phyloP scores from a whole-genome alignment of 2,888 invertebrate species.

The Malacosoma neustria region DNA sequence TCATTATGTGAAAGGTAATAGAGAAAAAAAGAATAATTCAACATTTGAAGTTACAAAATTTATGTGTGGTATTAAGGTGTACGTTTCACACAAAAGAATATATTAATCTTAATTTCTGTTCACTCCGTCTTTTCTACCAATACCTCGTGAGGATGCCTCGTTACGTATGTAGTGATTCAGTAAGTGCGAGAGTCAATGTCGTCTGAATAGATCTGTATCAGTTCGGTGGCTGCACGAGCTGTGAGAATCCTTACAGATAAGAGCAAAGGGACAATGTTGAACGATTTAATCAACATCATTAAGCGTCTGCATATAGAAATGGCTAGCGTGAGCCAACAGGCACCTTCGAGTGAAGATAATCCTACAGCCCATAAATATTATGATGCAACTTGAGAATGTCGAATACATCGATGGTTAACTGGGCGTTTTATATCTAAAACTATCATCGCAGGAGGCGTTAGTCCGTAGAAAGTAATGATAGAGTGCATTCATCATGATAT shows the following conservation, averaged over 20 bases:
- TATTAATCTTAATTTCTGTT: too few relatives aligned
- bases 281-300: slow-evolving; percentile 58
- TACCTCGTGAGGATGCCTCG: background rate
- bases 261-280: slow-evolving; percentile 32
- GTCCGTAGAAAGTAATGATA: slow-evolving; percentile 48
- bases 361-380: slow-evolving; percentile 21
- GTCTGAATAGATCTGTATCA: slow-evolving; percentile 31
- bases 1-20: too few relatives aligned
- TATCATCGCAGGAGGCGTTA: slow-evolving; percentile 50
- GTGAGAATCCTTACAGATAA: slow-evolving; percentile 52
- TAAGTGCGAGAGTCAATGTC: background rate
- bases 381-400: slow-evolving; percentile 24
- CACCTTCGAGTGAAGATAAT: slow-evolving; percentile 22
- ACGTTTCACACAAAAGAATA: too few relatives aligned
- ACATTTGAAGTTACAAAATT: too few relatives aligned
- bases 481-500: slow-evolving; percentile 46
- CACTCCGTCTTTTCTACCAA: background rate
- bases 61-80: too few relatives aligned
- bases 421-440: slow-evolving; percentile 35
- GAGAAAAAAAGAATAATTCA: too few relatives aligned
- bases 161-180: background rate
- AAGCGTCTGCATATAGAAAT: slow-evolving; percentile 30
- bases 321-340: slow-evolving; percentile 27
- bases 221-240: slow-evolving; percentile 34
- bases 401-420: slow-evolving; percentile 28